These are phyloP conservation scores for Drosophila sucinea DNA, from an alignment of 1,140 invertebrate species.

Conservation along the genomic window DNA sequence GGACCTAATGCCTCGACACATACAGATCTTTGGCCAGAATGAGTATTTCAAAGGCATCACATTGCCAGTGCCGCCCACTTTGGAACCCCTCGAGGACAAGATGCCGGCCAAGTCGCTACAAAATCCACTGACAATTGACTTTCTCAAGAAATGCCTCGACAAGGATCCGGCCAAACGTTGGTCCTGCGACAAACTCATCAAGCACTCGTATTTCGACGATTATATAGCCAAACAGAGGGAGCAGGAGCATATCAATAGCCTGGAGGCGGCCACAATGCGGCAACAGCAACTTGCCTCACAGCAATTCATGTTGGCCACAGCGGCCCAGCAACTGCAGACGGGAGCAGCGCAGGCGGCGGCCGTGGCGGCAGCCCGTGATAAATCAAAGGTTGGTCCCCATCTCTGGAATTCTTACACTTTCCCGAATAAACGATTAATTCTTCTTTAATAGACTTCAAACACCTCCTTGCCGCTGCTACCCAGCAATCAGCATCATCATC, in stretches of 20 bases:
- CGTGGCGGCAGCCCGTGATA: constrained; percentile 69
- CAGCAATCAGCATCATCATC: constrained; percentile 76
- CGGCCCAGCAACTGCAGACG: constrained; percentile 70
- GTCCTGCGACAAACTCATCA: constrained; percentile 94
- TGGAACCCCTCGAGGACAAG: constrained; percentile 92
- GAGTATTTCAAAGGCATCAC: constrained; percentile 96
- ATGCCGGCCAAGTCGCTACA: constrained; percentile 88
- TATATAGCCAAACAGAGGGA: constrained; percentile 81
- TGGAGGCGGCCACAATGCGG: constrained; percentile 69
- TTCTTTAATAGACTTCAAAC: constrained; percentile 71
- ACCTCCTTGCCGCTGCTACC: constrained; percentile 80
- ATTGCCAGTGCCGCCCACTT: constrained; percentile 94
- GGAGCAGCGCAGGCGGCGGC: constrained; percentile 68
- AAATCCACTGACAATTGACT: constrained; percentile 90
- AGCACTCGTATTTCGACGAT: constrained; percentile 87
- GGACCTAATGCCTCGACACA: constrained; percentile 95
- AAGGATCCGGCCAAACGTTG: constrained; percentile 96
- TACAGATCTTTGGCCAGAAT: constrained; percentile 97
- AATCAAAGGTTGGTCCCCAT: constrained; percentile 71
- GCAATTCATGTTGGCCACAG: constrained; percentile 72
- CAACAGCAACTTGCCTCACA: constrained; percentile 73
- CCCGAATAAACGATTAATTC: neutral
- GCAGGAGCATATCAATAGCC: constrained; percentile 67
- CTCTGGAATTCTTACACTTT: neutral
- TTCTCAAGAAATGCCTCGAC: constrained; percentile 96